Evolutionary conservation across 2,888 invertebrate species (phyloP).

Genomic region (Pachymerium ferrugineum): DNA sequence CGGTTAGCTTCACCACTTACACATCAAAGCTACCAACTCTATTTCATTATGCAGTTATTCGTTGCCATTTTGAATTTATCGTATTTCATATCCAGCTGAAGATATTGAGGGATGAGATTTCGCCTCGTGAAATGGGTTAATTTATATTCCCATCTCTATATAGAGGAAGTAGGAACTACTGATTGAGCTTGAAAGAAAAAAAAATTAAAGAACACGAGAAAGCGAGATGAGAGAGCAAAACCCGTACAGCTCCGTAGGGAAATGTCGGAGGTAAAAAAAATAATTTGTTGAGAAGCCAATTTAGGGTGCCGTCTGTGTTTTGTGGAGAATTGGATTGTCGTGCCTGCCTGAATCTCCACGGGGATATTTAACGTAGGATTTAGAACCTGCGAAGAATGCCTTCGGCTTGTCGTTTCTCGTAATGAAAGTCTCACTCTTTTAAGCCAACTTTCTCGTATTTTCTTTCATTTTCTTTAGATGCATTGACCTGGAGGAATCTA

Average conservation of each 20-base stretch:
- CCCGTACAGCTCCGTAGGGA: not conserved
- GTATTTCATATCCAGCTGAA: too few species aligned
- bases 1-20: not conserved
- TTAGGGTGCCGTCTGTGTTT: not conserved
- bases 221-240: too few species aligned
- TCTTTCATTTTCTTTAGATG: not conserved
- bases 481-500: too few species aligned
- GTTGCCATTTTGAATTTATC: too few species aligned
- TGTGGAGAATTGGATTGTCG: conserved; percentile 6
- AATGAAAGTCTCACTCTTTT: conserved; percentile 11
- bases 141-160: too few species aligned
- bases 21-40: too few species aligned
- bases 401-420: not conserved
- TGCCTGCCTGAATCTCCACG: conserved; percentile 5
- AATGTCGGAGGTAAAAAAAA: too few species aligned
- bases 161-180: too few species aligned
- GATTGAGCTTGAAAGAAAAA: not conserved
- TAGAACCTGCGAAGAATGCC: conserved; percentile 4
- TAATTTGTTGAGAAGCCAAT: conserved; percentile 13
- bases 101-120: too few species aligned
- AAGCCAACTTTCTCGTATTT: not conserved
- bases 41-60: too few species aligned
- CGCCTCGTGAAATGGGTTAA: too few species aligned
- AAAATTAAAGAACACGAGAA: not conserved
- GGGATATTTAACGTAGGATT: conserved; percentile 20